Conservation (phyloP, 2,113 vertebrate species). For the Cranoglanis bouderius region DNA sequence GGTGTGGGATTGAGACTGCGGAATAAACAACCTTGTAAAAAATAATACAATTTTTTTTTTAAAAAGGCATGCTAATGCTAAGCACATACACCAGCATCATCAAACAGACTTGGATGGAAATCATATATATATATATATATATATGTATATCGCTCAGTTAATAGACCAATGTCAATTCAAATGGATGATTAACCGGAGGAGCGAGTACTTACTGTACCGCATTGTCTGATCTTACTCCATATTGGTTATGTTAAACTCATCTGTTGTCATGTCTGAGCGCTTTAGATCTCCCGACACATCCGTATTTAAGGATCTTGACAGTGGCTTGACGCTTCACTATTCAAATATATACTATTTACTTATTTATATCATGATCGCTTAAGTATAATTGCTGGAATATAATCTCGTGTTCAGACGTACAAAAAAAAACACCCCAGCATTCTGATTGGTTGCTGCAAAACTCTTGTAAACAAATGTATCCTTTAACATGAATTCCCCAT, state of each 20-base stretch:
- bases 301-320: not conserved
- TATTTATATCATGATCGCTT: not conserved
- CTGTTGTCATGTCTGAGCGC: not conserved
- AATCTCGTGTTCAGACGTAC: not conserved
- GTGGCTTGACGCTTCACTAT: not conserved
- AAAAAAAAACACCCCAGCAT: not conserved
- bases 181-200: conserved; percentile 12
- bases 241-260: not conserved
- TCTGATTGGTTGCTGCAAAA: not conserved
- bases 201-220: not conserved
- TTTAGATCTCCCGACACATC: conserved; percentile 9
- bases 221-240: not conserved
- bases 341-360: not conserved
- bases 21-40: conserved; percentile 65
- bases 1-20: conserved; percentile 72
- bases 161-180: conserved; percentile 10
- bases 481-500: not conserved
- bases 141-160: not conserved
- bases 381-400: not conserved
- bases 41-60: conserved; percentile 20
- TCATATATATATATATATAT: not conserved
- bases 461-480: not conserved
- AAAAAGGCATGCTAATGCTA: conserved; percentile 70
- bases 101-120: conserved; percentile 57
- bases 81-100: conserved; percentile 70